Evolutionary conservation across 2,113 vertebrate genomes (phyloP).

Genomic region (Dasyornis broadbenti): DNA sequence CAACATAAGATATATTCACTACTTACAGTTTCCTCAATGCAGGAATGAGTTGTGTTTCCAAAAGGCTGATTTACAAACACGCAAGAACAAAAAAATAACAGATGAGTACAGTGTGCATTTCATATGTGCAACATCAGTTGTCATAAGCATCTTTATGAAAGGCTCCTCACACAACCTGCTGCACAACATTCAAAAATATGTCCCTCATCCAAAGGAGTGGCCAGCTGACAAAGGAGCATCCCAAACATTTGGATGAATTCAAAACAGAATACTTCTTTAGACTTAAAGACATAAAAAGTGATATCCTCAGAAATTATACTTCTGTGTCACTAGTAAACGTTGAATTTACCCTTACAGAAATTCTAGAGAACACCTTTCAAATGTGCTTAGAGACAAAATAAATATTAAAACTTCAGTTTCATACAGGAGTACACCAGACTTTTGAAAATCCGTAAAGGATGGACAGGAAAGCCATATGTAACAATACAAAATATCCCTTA

Average conservation of each 20-base stretch:
- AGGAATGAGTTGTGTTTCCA: background rate
- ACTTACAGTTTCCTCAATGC: conserved; percentile 49
- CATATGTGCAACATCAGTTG: background rate
- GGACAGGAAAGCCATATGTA: background rate
- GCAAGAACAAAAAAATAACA: background rate
- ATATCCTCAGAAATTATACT: background rate
- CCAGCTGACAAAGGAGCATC: background rate
- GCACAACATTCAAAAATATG: background rate
- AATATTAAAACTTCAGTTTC: background rate
- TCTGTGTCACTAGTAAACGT: background rate
- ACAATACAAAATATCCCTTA: background rate
- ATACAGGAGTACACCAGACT: background rate
- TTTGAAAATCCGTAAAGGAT: background rate
- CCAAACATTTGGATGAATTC: background rate
- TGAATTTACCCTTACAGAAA: background rate
- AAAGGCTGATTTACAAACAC: conserved; percentile 18
- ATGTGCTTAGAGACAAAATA: background rate
- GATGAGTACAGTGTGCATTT: background rate
- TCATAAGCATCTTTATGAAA: background rate
- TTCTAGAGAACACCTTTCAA: background rate
- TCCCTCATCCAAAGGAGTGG: background rate
- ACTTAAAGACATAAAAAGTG: background rate
- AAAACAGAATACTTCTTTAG: background rate
- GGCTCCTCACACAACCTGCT: background rate
- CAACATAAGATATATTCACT: background rate